phyloP scores from a whole-genome alignment of 2,113 vertebrate species.

The Bubo bubo region DNA sequence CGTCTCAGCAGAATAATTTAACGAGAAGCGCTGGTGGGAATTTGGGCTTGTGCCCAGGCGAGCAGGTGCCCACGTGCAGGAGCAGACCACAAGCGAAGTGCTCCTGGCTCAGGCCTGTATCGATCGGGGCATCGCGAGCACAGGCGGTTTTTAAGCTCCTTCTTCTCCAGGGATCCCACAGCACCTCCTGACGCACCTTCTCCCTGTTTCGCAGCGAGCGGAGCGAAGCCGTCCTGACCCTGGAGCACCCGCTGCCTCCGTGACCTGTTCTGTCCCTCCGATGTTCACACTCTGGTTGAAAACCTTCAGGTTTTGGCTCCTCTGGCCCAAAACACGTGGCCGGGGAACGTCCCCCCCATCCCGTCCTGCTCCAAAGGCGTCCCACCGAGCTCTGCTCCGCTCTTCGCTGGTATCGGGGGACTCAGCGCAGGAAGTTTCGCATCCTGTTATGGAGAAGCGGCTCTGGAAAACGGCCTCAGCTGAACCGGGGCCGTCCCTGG shows the following conservation, averaged over 20 bases:
- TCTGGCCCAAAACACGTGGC: neutral
- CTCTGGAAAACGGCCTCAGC: neutral
- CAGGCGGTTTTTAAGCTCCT: accelerated
- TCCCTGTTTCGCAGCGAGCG: accelerated
- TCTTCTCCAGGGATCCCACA: neutral
- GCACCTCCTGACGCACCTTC: neutral
- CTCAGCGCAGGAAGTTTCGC: neutral
- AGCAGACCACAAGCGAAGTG: neutral
- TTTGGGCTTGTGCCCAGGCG: neutral
- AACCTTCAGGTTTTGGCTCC: neutral
- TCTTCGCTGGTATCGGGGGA: accelerated
- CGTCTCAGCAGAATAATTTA: accelerated
- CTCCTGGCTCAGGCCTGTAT: neutral
- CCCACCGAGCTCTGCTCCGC: neutral
- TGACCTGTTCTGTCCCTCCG: accelerated
- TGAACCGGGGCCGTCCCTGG: accelerated
- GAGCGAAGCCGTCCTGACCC: accelerated
- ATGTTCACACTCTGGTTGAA: accelerated
- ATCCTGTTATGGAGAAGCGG: neutral
- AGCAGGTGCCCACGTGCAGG: accelerated
- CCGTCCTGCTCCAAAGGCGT: neutral
- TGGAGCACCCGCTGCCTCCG: accelerated
- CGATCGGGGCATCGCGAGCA: accelerated
- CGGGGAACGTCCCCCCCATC: neutral
- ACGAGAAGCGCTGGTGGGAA: accelerated